Percentiles rank a stretch among this genome's conserved stretches.
phyloP scores from a whole-genome alignment of 2,797 vertebrate species.

The Cryptoblepharus egeriae region DNA sequence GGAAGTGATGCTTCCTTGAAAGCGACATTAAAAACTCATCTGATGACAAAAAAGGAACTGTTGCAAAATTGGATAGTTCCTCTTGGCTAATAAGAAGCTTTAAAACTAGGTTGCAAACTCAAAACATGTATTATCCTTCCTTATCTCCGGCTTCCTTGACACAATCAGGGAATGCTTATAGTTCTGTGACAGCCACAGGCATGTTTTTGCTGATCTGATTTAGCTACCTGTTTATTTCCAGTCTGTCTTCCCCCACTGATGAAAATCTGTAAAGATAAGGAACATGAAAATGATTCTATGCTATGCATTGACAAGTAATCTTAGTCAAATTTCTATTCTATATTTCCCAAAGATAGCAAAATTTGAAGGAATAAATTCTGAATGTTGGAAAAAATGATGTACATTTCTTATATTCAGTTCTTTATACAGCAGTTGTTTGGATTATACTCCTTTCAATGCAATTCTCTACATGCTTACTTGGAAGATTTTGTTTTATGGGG shows the following conservation, averaged over 20 bases:
- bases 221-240: background rate
- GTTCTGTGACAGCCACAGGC: slow-evolving; percentile 14
- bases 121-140: background rate
- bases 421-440: no score
- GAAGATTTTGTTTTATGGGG: no score
- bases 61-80: background rate
- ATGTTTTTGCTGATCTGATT: slow-evolving; percentile 16
- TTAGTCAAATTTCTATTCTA: background rate
- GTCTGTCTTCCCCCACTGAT: background rate
- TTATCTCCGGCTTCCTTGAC: slow-evolving; percentile 22
- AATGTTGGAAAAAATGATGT: background rate
- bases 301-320: background rate
- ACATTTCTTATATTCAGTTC: no score
- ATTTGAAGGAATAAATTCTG: background rate
- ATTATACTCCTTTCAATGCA: no score
- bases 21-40: background rate
- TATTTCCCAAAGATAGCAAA: no score
- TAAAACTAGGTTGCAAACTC: slow-evolving; percentile 19
- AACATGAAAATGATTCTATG: background rate
- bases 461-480: no score
- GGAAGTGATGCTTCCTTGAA: background rate
- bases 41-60: background rate
- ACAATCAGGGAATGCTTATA: slow-evolving; percentile 17
- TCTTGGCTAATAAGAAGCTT: slow-evolving; percentile 6
- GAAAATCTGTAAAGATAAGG: background rate